Evolutionary conservation across 1,140 invertebrate species (phyloP).

Genomic region (Diorhabda carinulata): DNA sequence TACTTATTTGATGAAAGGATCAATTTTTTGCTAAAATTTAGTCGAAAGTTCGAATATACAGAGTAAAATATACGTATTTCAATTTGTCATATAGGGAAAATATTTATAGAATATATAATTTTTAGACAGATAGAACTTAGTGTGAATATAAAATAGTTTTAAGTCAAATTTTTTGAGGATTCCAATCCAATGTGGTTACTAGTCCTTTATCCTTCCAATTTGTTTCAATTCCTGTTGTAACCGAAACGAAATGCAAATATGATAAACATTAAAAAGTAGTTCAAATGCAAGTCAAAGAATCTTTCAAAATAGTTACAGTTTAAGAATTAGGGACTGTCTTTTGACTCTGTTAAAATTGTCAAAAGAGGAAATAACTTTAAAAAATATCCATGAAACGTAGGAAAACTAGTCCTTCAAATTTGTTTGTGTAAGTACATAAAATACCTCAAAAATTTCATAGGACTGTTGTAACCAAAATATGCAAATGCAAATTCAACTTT

Average conservation of each 20-base stretch:
- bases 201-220: too few relatives aligned
- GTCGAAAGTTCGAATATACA: not conserved
- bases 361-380: constrained; percentile 3
- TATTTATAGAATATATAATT: too few relatives aligned
- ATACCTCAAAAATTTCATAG: not conserved
- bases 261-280: not conserved
- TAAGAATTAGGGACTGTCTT: not conserved
- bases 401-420: not conserved
- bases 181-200: too few relatives aligned
- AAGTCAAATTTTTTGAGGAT: too few relatives aligned
- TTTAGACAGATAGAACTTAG: too few relatives aligned
- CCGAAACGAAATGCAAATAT: too few relatives aligned
- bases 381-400: constrained; percentile 4
- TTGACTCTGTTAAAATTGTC: not conserved
- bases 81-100: not conserved
- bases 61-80: not conserved
- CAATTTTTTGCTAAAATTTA: not conserved
- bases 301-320: constrained; percentile 1
- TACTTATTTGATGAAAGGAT: not conserved
- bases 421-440: not conserved
- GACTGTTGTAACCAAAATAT: not conserved
- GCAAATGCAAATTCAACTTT: not conserved
- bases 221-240: too few relatives aligned
- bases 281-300: constrained; percentile 5
- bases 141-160: too few relatives aligned